Percentiles rank a stretch among this genome's conserved stretches.
Conservation (phyloP, 2,113 vertebrate species). For the Pelecanus crispus region DNA sequence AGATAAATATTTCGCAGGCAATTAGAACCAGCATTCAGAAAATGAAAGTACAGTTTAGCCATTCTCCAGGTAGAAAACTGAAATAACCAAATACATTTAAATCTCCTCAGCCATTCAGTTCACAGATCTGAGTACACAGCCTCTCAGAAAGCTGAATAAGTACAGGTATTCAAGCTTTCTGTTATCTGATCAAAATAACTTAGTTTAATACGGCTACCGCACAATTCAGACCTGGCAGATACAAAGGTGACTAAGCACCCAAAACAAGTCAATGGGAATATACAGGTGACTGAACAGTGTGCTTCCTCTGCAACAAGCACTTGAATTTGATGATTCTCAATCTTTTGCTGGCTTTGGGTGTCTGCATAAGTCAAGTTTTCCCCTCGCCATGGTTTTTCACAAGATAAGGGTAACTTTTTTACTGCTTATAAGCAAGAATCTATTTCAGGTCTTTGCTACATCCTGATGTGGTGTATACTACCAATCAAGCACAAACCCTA, state of each 20-base stretch:
- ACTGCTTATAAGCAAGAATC: not conserved
- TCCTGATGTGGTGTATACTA: not conserved
- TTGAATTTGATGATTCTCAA: not conserved
- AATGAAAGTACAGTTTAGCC: not conserved
- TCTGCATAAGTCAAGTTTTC: not conserved
- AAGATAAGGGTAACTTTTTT: not conserved
- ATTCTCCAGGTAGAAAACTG: not conserved
- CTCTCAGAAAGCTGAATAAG: not conserved
- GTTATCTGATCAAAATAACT: not conserved
- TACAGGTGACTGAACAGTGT: not conserved
- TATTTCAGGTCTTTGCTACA: not conserved
- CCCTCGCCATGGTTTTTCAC: rapidly evolving
- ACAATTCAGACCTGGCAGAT: not conserved
- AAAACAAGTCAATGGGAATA: not conserved
- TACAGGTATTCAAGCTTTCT: not conserved
- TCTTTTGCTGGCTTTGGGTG: not conserved
- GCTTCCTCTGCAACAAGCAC: rapidly evolving
- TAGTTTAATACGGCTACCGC: not conserved
- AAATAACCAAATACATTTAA: not conserved
- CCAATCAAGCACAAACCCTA: not conserved
- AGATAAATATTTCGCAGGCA: not conserved
- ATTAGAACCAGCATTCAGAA: not conserved
- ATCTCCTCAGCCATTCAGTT: not conserved
- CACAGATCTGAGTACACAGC: not conserved
- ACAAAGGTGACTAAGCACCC: not conserved